These are phyloP conservation scores for western clawed frog (Xenopus tropicalis) DNA, from an alignment of 2,113 vertebrate genomes.

Conservation along the genomic window DNA sequence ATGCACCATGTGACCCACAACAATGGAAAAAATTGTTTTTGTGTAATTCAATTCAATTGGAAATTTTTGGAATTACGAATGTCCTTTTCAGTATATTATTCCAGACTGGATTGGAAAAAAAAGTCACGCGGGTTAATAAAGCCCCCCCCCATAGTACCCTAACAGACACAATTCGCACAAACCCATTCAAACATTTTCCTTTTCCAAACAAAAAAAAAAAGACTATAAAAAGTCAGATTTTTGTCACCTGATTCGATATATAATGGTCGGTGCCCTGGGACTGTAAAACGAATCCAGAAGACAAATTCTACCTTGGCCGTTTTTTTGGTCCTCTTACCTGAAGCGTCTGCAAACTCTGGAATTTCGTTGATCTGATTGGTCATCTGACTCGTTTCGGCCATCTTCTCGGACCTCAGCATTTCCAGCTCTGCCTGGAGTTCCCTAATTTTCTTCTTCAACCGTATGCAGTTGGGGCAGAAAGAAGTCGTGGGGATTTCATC, in stretches of 20 bases:
- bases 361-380: slow-evolving; percentile 77
- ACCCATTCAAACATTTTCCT: too few relatives aligned
- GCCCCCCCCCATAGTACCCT: too few relatives aligned
- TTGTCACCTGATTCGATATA: background rate
- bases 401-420: slow-evolving; percentile 76
- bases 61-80: too few relatives aligned
- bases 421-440: slow-evolving; percentile 90
- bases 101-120: too few relatives aligned
- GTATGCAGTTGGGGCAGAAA: slow-evolving; percentile 92
- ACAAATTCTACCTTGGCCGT: background rate
- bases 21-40: slow-evolving; percentile 31
- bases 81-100: too few relatives aligned
- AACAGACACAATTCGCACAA: too few relatives aligned
- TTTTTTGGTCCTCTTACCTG: slow-evolving; percentile 73
- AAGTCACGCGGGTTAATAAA: too few relatives aligned
- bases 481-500: slow-evolving; percentile 82
- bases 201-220: too few relatives aligned
- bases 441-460: slow-evolving; percentile 83
- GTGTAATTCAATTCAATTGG: too few relatives aligned
- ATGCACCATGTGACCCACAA: slow-evolving; percentile 26
- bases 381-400: slow-evolving; percentile 56
- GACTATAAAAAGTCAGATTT: background rate
- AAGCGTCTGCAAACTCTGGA: slow-evolving; percentile 77
- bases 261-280: background rate
- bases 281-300: background rate